A percentile compares a stretch with the other conserved stretches of the same genome.
phyloP scores from a whole-genome alignment of 2,113 vertebrate species.

The Cygnus atratus region DNA sequence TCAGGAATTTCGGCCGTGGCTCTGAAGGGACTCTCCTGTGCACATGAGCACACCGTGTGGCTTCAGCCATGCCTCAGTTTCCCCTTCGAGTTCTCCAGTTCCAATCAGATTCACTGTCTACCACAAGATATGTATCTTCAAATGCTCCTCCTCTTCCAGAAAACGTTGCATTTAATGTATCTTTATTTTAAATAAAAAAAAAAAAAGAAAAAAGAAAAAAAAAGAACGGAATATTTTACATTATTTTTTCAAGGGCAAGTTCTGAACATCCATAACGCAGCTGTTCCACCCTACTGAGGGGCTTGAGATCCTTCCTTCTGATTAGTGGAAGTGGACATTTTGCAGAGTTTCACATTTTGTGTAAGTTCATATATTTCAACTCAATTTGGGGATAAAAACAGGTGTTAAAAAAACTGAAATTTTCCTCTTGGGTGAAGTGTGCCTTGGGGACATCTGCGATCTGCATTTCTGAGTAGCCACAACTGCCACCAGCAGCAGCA shows the following conservation, averaged over 20 bases:
- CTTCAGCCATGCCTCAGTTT: background rate
- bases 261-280: background rate
- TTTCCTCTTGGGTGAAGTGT: background rate
- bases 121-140: background rate
- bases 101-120: background rate
- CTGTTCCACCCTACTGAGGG: background rate
- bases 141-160: background rate
- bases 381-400: background rate
- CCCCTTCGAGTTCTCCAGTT: background rate
- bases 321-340: rapidly evolving
- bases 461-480: background rate
- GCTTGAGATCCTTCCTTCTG: background rate
- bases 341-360: background rate
- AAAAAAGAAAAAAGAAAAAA: background rate
- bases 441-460: background rate
- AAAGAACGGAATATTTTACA: background rate
- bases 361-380: background rate
- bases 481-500: background rate
- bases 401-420: background rate
- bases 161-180: background rate
- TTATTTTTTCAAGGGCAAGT: background rate
- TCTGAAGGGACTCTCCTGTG: background rate
- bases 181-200: background rate
- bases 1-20: background rate
- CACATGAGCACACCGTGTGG: background rate